phyloP scores from a whole-genome alignment of 2,113 vertebrate species.

The Pelmatolapia mariae region DNA sequence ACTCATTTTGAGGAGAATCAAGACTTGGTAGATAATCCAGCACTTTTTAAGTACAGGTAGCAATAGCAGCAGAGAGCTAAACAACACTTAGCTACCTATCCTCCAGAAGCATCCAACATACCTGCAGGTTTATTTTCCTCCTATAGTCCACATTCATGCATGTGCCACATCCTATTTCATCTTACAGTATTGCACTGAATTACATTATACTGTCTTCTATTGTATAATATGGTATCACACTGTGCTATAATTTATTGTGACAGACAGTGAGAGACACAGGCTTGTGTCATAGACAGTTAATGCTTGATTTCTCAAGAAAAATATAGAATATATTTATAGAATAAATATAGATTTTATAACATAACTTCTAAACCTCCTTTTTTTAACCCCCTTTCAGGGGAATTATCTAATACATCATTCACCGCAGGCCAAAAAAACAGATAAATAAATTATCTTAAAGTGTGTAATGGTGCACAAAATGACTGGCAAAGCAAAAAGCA shows the following conservation, averaged over 20 bases:
- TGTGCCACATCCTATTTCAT: background rate
- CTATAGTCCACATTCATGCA: background rate
- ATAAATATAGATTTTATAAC: too few species aligned
- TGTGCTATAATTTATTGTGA: background rate
- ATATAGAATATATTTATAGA: too few species aligned
- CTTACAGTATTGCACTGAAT: background rate
- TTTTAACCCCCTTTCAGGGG: background rate
- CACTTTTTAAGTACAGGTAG: background rate
- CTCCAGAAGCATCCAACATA: background rate
- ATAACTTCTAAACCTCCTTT: background rate
- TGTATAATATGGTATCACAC: background rate
- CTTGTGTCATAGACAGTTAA: background rate
- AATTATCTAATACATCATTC: constrained; percentile 7
- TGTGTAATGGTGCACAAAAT: constrained; percentile 35
- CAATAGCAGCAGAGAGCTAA: background rate
- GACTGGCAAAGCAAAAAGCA: constrained; percentile 22
- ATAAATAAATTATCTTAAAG: background rate
- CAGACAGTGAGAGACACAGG: background rate
- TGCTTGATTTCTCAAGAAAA: background rate
- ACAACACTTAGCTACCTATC: background rate
- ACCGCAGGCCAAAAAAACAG: background rate
- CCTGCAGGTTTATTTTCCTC: background rate
- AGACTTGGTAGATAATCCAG: background rate
- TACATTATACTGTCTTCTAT: background rate
- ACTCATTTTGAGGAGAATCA: background rate